Percentiles rank a stretch among this genome's conserved stretches.
These are phyloP conservation scores for Macropus fuliginosus DNA, from an alignment of 2,797 vertebrate genomes.

Conservation along the genomic window DNA sequence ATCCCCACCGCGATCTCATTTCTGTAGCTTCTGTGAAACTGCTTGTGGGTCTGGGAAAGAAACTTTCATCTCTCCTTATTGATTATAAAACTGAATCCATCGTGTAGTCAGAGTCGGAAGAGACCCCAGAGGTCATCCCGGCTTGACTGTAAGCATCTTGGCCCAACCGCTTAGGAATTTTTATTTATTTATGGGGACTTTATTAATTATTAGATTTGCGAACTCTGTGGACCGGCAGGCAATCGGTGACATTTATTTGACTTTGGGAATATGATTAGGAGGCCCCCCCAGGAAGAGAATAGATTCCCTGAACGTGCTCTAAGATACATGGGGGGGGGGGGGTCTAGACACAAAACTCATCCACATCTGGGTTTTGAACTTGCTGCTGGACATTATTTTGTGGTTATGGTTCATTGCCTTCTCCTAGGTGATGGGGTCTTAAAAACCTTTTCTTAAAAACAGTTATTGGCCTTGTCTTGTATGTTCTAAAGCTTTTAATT, in stretches of 20 bases:
- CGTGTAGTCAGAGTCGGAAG: background rate
- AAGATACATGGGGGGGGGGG: background rate
- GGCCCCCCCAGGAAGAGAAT: slow-evolving; percentile 19
- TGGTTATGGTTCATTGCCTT: background rate
- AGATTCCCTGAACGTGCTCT: slow-evolving; percentile 36
- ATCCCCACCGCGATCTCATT: slow-evolving; percentile 80
- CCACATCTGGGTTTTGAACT: background rate
- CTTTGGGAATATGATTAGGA: background rate
- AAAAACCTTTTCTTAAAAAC: background rate
- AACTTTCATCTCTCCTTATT: slow-evolving; percentile 71
- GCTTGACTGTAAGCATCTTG: slow-evolving; percentile 61
- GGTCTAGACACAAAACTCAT: background rate
- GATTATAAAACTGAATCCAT: slow-evolving; percentile 74
- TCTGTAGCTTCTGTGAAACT: slow-evolving; percentile 85
- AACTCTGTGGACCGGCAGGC: slow-evolving; percentile 33
- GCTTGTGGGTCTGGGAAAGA: slow-evolving; percentile 83
- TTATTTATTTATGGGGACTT: slow-evolving; percentile 59
- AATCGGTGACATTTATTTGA: slow-evolving; percentile 12
- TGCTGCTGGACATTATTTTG: slow-evolving; percentile 37
- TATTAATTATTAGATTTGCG: slow-evolving; percentile 53
- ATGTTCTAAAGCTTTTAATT: slow-evolving; percentile 45
- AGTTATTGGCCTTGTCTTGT: background rate
- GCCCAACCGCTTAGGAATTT: slow-evolving; percentile 67
- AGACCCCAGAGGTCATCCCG: background rate
- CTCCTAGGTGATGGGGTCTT: background rate